Percentiles rank a stretch among this genome's conserved stretches.
phyloP scores from a whole-genome alignment of 2,113 vertebrate species.

The Mellivora capensis region DNA sequence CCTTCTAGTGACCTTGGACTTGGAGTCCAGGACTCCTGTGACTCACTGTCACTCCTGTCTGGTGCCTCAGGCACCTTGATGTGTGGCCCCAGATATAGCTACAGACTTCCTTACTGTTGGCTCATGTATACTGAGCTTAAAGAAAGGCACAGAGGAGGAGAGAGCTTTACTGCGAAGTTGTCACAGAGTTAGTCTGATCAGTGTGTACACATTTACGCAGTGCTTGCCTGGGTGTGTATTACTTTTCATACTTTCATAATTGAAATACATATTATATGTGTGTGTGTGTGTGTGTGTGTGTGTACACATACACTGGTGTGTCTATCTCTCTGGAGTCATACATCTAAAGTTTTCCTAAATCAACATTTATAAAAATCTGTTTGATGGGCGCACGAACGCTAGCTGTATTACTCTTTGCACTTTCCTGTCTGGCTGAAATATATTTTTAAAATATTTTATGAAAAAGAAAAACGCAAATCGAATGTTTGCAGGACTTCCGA shows the following conservation, averaged over 20 bases:
- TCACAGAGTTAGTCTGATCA: too few species aligned
- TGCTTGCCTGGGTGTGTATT: neutral
- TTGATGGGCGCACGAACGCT: neutral
- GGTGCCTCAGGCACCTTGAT: too few species aligned
- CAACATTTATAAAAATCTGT: neutral
- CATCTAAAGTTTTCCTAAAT: neutral
- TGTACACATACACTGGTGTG: neutral
- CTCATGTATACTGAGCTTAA: neutral
- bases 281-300: neutral
- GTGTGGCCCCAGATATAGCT: neutral
- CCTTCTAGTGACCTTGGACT: neutral
- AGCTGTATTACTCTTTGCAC: neutral
- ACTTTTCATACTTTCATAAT: neutral
- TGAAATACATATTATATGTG: neutral
- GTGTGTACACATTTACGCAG: too few species aligned
- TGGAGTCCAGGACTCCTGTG: neutral
- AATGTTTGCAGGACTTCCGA: neutral
- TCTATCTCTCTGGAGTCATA: neutral
- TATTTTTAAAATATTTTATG: neutral
- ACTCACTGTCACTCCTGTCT: neutral
- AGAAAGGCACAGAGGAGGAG: neutral
- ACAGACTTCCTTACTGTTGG: too few species aligned
- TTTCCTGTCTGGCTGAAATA: neutral
- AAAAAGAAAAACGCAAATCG: neutral
- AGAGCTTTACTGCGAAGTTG: neutral